Evolutionary conservation across 2,888 invertebrate genomes (phyloP), one percentile per base, ranked within the genome.

Genomic region (Cheilosia grossa): DNA sequence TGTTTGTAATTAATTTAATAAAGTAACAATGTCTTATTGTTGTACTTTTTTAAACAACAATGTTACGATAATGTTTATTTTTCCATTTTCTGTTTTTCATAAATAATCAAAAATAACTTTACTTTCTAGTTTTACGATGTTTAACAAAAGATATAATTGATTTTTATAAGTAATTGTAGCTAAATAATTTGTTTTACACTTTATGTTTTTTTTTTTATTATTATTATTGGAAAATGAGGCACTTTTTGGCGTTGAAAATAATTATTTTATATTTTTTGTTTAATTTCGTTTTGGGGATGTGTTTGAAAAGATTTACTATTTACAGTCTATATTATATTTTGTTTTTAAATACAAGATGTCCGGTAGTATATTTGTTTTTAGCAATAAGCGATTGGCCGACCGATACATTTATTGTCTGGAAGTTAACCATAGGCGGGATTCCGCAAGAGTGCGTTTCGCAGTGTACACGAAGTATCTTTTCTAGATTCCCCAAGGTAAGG

Each of bases 241-340:
- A 85, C 85, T 85, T 85, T 83, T 85, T 85, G 85, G 85, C 81
- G 49, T 51, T 81, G 19, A 30, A 40, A 42, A 40, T 61, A 47
- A 61, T 69, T 61, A 19, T 54, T 53, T 30, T 64, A 10, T 74
- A 63, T 70, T n/a, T 63, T 58, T 42, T 58, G n/a, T 30, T 77
- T 47, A 56, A 53, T 33, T 44, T 64, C 42, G 53, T 42, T 30
- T 15, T 49, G 33, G 30, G 33, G 15, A 37, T 42, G 42, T 54
- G 37, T 30, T 30, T 9, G 30, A 9, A 30, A 58, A 49, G 13
- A 42, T 53, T 33, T 58, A 40, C 10, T 80, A 80, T 80, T 80
- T 80, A 72, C 72, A 79, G 27, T 66, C 24, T 21, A 63, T 33
- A 21, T 42, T 70, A 30, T 70, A 63, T 70, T 49, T 49, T 49